phyloP scores from a whole-genome alignment of 2,888 invertebrate genomes.

The Cylindroiulus punctatus region DNA sequence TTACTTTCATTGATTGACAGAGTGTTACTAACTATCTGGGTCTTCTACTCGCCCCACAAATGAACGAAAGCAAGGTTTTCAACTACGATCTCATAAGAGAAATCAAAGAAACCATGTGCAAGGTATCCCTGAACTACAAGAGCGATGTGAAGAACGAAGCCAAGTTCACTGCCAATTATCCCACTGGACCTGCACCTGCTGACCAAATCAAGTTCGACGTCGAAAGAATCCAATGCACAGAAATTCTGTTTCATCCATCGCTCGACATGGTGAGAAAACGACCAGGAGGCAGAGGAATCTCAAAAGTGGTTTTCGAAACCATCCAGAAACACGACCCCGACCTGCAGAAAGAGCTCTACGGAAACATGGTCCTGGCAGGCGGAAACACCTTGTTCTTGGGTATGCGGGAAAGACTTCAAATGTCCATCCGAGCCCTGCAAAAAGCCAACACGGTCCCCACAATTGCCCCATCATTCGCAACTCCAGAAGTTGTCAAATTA shows the following conservation, averaged over 20 bases:
- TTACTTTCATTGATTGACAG: not conserved
- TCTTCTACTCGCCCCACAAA: not conserved
- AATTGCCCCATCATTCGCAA: not conserved
- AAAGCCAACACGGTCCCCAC: not conserved
- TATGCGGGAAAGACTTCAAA: not conserved
- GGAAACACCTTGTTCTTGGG: not conserved
- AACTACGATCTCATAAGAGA: not conserved
- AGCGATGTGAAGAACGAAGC: not conserved
- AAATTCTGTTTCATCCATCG: not conserved
- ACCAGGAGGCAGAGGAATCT: not conserved
- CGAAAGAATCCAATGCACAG: not conserved
- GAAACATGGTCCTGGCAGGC: not conserved
- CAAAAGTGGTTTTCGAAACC: not conserved
- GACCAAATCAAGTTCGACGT: not conserved
- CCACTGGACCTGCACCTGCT: not conserved
- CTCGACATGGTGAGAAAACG: no score
- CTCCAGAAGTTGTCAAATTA: not conserved
- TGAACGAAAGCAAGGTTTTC: not conserved
- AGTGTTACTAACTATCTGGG: not conserved
- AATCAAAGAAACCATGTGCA: not conserved
- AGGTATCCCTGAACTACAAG: not conserved
- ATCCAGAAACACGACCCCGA: not conserved
- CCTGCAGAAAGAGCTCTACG: not conserved
- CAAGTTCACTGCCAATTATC: not conserved
- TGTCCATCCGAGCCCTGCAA: not conserved